phyloP scores from a whole-genome alignment of 2,888 invertebrate species.

The Schrankia costaestrigalis region DNA sequence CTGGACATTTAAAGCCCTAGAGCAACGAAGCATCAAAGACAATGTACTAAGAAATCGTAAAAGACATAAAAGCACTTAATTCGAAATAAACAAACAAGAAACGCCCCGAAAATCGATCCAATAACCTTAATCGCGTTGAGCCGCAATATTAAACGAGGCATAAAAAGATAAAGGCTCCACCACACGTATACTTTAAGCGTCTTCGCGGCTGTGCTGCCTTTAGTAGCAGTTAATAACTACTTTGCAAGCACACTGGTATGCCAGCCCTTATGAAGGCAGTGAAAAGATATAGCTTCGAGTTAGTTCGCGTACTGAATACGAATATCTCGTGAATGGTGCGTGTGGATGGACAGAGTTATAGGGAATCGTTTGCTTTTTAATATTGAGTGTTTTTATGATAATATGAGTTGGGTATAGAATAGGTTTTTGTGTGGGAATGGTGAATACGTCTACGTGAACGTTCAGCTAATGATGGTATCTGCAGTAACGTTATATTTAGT shows the following conservation, averaged over 20 bases:
- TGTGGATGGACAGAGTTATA: conserved; percentile 57
- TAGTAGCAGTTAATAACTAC: conserved; percentile 64
- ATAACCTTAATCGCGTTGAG: conserved; percentile 46
- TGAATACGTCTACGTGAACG: conserved; percentile 37
- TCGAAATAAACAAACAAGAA: conserved; percentile 44
- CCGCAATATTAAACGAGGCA: conserved; percentile 48
- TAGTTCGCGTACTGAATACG: conserved; percentile 61
- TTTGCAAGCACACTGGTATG: conserved; percentile 53
- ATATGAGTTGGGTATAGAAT: conserved; percentile 44
- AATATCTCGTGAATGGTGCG: conserved; percentile 57
- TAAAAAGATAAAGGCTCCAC: conserved; percentile 50
- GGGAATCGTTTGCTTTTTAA: conserved; percentile 60
- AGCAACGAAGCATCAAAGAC: conserved; percentile 28
- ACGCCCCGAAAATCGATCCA: conserved; percentile 43
- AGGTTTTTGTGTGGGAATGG: conserved; percentile 38
- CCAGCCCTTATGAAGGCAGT: conserved; percentile 64
- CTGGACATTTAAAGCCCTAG: conserved; percentile 20
- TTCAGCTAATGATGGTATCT: too few species aligned
- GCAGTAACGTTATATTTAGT: too few species aligned
- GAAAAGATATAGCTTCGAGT: conserved; percentile 65
- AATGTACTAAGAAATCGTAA: conserved; percentile 29
- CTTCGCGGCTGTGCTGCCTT: conserved; percentile 42
- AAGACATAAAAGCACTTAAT: conserved; percentile 41
- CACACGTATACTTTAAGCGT: conserved; percentile 52
- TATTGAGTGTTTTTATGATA: conserved; percentile 64